Conservation (phyloP, 2,888 invertebrate genomes). For the Dione juno region DNA sequence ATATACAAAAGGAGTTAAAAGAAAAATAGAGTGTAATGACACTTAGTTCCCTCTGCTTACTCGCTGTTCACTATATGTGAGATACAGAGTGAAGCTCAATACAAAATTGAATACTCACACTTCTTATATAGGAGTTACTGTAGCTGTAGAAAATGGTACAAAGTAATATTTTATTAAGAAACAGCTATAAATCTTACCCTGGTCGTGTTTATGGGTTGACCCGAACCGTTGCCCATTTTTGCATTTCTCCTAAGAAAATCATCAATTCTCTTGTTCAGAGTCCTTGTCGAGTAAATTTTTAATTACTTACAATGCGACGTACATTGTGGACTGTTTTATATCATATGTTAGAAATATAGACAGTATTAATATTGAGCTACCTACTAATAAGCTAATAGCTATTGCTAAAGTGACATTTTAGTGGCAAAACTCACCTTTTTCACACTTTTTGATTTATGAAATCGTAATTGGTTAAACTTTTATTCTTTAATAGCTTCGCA, state of each 20-base stretch:
- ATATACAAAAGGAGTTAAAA: no score
- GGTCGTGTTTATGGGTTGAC: not conserved
- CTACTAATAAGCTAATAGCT: no score
- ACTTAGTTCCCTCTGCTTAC: not conserved
- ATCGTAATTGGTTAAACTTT: no score
- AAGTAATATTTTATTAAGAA: slow-evolving; percentile 1
- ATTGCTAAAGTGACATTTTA: not conserved
- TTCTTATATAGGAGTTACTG: not conserved
- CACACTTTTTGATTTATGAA: not conserved
- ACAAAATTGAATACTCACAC: not conserved
- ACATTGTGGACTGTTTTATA: no score
- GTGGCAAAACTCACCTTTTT: not conserved
- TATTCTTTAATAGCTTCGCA: no score
- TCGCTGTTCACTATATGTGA: not conserved
- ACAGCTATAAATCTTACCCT: slow-evolving; percentile 5
- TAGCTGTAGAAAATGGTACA: not conserved
- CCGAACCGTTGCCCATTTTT: not conserved
- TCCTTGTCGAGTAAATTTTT: not conserved
- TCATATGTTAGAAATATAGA: no score
- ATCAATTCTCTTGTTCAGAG: slow-evolving; percentile 4
- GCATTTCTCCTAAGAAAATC: slow-evolving; percentile 6
- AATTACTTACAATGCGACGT: not conserved
- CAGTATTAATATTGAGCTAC: no score
- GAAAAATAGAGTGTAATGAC: no score
- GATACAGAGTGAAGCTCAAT: no score